Percentiles rank a stretch among this genome's conserved stretches.
These are phyloP conservation scores for Pinna nobilis DNA, from an alignment of 1,140 invertebrate genomes.

Conservation along the genomic window DNA sequence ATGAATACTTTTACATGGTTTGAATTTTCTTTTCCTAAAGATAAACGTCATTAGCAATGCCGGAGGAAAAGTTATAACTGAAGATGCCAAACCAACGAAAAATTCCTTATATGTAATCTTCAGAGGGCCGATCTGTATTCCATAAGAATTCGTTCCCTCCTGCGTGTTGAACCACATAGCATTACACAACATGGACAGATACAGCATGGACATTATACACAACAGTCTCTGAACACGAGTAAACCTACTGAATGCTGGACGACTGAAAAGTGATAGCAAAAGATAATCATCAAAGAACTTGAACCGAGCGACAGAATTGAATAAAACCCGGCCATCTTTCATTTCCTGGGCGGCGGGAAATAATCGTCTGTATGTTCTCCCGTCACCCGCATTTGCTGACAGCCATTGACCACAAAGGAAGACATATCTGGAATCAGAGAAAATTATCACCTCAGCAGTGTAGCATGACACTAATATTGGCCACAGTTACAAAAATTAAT, in stretches of 20 bases:
- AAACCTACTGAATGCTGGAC: conserved; percentile 60
- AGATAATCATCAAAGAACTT: conserved; percentile 62
- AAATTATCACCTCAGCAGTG: conserved; percentile 47
- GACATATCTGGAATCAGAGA: background rate
- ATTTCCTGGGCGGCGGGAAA: background rate
- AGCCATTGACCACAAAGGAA: conserved; percentile 36
- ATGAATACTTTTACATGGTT: background rate
- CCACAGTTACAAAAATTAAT: background rate
- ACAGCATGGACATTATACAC: conserved; percentile 61
- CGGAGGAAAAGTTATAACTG: conserved; percentile 69
- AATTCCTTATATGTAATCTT: conserved; percentile 68
- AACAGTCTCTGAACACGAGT: conserved; percentile 67
- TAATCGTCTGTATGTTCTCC: background rate
- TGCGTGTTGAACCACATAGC: conserved; percentile 70
- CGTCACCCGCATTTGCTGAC: conserved; percentile 4
- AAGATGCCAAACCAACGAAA: conserved; percentile 61
- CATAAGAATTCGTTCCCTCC: conserved; percentile 35
- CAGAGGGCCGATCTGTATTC: conserved; percentile 73
- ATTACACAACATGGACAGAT: conserved; percentile 65
- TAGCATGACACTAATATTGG: background rate
- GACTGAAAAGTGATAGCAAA: conserved; percentile 59
- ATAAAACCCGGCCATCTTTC: conserved; percentile 28
- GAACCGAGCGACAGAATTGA: conserved; percentile 67
- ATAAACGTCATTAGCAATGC: conserved; percentile 40
- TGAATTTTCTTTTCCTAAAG: conserved; percentile 40